Evolutionary conservation across 2,888 invertebrate species (phyloP), one percentile per base, ranked within the genome.

Genomic region (Leucophora obtusa): DNA sequence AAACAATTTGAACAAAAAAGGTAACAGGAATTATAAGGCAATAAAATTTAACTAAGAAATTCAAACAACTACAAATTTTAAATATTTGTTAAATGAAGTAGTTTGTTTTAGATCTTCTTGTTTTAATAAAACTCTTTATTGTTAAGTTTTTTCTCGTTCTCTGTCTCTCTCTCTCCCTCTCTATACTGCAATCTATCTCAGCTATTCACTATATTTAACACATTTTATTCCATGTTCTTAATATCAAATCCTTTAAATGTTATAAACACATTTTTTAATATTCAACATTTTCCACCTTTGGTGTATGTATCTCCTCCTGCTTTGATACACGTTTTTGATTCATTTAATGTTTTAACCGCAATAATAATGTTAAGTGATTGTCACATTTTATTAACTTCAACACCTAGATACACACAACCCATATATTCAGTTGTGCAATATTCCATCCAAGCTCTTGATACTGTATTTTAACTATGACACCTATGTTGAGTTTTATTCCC

Each of bases 301-400:
- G 33, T 38, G 8, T 50, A 10, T 14, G 5, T 59, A n/a, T 58
- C 28, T 7, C 4, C 28, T 28, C 28, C 28, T 28, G 28, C 28
- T 7, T 6, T 28, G 6, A 28, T 28, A 3, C 7, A 38, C 9
- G 14, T 11, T 17, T 35, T 35, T 14, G 28, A 50, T 28, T 63
- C 50, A 51, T 15, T 65, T 33, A 17, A 65, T 65, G 38, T 65
- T 33, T 17, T 38, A 53, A 38, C 53, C 21, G 35, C 38, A 1
- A 50, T 6, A 69, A 73, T 69, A 73, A 73, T 47, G 21, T 79
- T 59, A 73, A 70, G 65, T 79, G 70, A 74, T 65, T 70, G 59
- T 71, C 33, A 43, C 79, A 53, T 71, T 77, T 76, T 74, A 65
- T 74, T 71, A 58, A 53, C 18, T 3, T 35, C 56, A 38, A 50